phyloP scores from a whole-genome alignment of 2,888 invertebrate genomes.

The Mythimna pallens region DNA sequence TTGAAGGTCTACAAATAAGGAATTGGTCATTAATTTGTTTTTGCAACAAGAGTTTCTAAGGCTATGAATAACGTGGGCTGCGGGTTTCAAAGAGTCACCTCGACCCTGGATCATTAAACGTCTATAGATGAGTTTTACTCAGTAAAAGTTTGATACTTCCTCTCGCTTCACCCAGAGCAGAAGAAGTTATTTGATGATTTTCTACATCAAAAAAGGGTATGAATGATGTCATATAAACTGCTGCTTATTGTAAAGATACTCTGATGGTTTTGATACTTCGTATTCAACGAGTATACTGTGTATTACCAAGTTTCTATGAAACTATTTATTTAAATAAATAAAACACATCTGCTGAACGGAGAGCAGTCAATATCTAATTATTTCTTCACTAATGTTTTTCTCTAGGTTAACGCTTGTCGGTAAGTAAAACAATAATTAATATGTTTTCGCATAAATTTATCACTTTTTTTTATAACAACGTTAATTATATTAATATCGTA shows the following conservation, averaged over 20 bases:
- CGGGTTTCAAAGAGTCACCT: no score
- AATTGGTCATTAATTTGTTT: not conserved
- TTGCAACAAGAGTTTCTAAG: not conserved
- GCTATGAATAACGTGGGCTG: not conserved
- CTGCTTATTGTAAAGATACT: not conserved
- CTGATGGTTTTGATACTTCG: not conserved
- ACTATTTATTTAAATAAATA: not conserved
- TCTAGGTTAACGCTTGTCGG: not conserved
- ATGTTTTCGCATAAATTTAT: constrained; percentile 14
- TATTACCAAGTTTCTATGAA: not conserved
- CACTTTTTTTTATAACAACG: constrained; percentile 33
- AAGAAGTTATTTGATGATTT: not conserved
- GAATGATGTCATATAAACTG: not conserved
- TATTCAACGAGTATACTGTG: not conserved
- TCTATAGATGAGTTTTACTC: not conserved
- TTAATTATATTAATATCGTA: constrained; percentile 35
- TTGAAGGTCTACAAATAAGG: not conserved
- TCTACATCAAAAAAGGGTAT: not conserved
- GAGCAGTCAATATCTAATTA: not conserved
- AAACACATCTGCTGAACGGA: not conserved
- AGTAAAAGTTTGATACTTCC: no score
- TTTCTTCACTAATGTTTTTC: not conserved
- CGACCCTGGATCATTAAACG: no score
- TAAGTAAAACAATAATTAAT: constrained; percentile 11
- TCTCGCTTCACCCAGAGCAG: no score